Base-by-base conservation (phyloP, 2,113 vertebrate species). In the Vulpes vulpes region DNA sequence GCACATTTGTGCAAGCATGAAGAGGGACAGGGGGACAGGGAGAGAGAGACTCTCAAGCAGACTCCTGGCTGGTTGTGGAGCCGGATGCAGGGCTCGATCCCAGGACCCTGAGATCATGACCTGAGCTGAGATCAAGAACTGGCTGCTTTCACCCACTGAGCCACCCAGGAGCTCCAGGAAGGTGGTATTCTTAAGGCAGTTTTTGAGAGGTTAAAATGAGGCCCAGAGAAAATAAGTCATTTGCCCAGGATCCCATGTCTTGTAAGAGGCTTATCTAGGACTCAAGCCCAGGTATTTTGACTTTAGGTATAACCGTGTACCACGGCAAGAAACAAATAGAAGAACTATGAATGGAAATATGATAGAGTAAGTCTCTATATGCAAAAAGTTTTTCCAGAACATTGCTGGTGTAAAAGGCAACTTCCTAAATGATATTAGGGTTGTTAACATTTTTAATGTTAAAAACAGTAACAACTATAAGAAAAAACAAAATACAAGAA, bases 181-280 rank as follows among this genome's bases (percentile, higher is more conserved):
- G 30, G 17, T 25, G 19, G 19, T 71, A 80, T 51, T 57, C 43
- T 35, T 82, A 78, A 89, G 74, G 79, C 43, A 65, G 0, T 59
- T 91, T 96, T 97, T 73, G 62, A 91, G n/a, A 80, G 55, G 12
- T 93, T 12, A 89, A 89, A 93, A 74, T 89, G 73, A 91, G n/a
- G 30, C 43, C 60, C 1, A 51, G 53, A 95, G 59, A 85, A 93
- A 88, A 73, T n/a, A 59, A 51, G 64, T 79, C 67, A 96, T 76
- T 53, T 80, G 9, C 35, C 35, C 60, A 87, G 82, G 59, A 60
- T 90, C 43, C 17, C 43, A 49, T 43, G n/a, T 73, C 30, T 57
- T 15, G 0, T 17, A 57, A 71, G 25, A 22, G 32, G 71, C 5
- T 95, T 81, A 96, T 5, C 16, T 89, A 25, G 62, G 49, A 92